phyloP scores from a whole-genome alignment of 2,113 vertebrate species.

The Telmatochromis bifrenatus region DNA sequence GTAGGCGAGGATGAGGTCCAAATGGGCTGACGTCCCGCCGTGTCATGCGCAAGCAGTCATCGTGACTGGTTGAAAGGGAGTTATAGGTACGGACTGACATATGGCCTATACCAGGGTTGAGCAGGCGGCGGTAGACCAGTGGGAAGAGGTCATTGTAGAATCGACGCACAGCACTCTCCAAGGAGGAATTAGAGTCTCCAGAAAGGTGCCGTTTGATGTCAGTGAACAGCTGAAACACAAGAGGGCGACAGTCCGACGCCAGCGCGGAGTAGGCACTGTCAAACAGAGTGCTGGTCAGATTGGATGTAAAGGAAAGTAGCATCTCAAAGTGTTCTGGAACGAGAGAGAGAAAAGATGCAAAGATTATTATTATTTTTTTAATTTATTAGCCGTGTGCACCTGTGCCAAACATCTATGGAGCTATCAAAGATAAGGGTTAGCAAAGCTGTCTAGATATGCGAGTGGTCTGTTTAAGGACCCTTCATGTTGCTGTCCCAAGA shows the following conservation, averaged over 20 bases:
- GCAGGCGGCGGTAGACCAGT: conserved; percentile 80
- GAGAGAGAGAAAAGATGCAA: not conserved
- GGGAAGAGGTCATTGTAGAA: conserved; percentile 87
- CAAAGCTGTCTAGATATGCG: not conserved
- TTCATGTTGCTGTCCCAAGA: not conserved
- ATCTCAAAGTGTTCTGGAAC: conserved; percentile 81
- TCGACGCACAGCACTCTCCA: conserved; percentile 68
- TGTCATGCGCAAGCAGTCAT: conserved; percentile 81
- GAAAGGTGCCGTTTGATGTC: conserved; percentile 79
- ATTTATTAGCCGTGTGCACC: not conserved
- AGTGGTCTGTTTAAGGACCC: not conserved
- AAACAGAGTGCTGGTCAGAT: conserved; percentile 80
- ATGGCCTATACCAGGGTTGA: conserved; percentile 80
- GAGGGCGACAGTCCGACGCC: conserved; percentile 75
- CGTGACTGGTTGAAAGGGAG: conserved; percentile 39
- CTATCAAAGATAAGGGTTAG: not conserved
- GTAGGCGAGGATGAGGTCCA: conserved; percentile 74
- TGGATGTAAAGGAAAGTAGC: conserved; percentile 79
- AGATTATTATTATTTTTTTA: rapidly evolving
- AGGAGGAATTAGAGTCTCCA: conserved; percentile 67
- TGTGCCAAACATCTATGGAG: not conserved
- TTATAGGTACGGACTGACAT: not conserved
- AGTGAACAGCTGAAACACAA: conserved; percentile 77
- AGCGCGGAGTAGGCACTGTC: conserved; percentile 79
- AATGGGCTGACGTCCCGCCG: conserved; percentile 83